Conservation (phyloP, 2,113 vertebrate species). For the Lanius ludovicianus region DNA sequence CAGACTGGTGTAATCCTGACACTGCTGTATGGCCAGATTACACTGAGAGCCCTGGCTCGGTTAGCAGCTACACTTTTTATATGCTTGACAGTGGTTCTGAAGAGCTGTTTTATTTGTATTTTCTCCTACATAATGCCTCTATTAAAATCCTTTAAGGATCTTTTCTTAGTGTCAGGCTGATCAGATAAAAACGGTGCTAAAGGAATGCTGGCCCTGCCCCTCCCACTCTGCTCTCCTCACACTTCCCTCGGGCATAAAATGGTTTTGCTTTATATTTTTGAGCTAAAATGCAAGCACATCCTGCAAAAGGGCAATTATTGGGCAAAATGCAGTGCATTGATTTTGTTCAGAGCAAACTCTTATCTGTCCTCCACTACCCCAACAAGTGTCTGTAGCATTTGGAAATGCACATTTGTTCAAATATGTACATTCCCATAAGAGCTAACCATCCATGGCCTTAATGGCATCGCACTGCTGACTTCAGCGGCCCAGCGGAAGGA, state of each 20-base stretch:
- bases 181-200: background rate
- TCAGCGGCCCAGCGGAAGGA: background rate
- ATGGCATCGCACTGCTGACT: background rate
- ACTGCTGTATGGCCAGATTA: background rate
- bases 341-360: background rate
- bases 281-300: background rate
- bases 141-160: background rate
- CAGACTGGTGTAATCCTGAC: background rate
- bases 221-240: fast-evolving
- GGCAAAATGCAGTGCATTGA: background rate
- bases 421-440: background rate
- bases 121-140: background rate
- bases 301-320: background rate
- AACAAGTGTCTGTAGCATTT: background rate
- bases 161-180: background rate
- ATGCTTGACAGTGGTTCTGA: background rate
- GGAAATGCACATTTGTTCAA: background rate
- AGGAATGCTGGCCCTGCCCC: background rate
- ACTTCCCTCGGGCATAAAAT: background rate
- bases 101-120: background rate
- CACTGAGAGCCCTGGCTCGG: background rate
- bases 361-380: background rate
- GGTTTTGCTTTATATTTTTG: background rate
- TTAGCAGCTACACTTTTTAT: background rate
- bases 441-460: background rate